phyloP scores from a whole-genome alignment of 2,113 vertebrate genomes.

The Urocynchramus pylzowi region DNA sequence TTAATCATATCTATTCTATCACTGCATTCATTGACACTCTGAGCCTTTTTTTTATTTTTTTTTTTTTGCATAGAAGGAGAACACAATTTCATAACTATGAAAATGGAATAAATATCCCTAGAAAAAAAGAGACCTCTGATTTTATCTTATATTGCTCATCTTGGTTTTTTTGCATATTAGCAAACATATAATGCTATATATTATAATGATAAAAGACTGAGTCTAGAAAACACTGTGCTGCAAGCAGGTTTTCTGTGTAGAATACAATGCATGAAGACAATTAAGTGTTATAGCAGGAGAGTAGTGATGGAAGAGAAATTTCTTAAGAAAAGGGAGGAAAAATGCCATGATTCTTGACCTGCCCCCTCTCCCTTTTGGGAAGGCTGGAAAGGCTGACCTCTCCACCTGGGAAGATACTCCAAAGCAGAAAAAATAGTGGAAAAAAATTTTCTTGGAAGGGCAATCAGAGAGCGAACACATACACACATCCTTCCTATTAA shows the following conservation, averaged over 20 bases:
- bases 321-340: not conserved
- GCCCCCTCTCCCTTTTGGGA: not conserved
- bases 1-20: not conserved
- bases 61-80: not conserved
- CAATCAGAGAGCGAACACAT: not conserved
- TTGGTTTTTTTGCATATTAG: not conserved
- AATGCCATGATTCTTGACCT: not conserved
- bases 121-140: not conserved
- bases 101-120: not conserved
- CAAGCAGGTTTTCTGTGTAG: not conserved
- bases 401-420: not conserved
- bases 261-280: not conserved
- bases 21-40: fast-evolving
- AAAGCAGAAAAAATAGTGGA: not conserved
- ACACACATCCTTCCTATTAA: not conserved
- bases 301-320: not conserved
- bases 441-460: not conserved
- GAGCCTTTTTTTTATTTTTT: not conserved
- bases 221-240: not conserved
- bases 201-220: not conserved
- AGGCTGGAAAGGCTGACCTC: not conserved
- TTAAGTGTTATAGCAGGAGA: not conserved
- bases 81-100: not conserved
- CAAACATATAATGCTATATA: not conserved
- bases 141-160: not conserved